Evolutionary conservation across 2,797 vertebrate genomes (phyloP).

Genomic region (Merluccius polli): DNA sequence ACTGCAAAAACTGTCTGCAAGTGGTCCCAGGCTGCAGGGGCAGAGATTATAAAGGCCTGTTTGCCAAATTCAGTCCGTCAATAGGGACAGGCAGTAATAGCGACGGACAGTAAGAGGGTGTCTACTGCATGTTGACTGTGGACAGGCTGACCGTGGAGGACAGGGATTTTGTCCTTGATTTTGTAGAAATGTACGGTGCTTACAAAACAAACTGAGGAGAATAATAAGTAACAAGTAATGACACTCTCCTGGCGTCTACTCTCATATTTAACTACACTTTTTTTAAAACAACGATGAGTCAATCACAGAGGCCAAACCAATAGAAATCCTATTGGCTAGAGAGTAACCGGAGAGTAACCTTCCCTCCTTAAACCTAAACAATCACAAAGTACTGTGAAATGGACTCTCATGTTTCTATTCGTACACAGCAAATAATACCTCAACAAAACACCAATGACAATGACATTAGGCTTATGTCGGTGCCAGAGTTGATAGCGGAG

Average conservation of each 20-base stretch:
- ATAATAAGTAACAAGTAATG: neutral
- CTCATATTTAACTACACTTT: neutral
- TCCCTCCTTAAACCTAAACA: neutral
- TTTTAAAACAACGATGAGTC: neutral
- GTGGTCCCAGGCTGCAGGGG: too few relatives aligned
- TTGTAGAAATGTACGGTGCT: neutral
- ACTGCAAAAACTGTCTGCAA: too few relatives aligned
- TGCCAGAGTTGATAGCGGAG: neutral
- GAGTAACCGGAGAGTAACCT: too few relatives aligned
- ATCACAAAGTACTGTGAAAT: neutral
- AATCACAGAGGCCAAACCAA: too few relatives aligned
- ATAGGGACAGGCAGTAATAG: too few relatives aligned
- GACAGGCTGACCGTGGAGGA: neutral
- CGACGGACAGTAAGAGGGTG: too few relatives aligned
- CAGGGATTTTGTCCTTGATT: neutral
- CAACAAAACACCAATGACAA: neutral
- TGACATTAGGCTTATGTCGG: neutral
- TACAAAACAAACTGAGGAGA: neutral
- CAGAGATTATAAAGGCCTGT: too few relatives aligned
- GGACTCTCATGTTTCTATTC: neutral
- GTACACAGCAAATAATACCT: too few relatives aligned
- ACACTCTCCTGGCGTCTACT: neutral
- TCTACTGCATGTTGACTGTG: neutral
- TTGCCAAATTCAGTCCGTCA: too few relatives aligned
- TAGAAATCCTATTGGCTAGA: too few relatives aligned